Evolutionary conservation across 2,797 vertebrate genomes (phyloP).

Genomic region (Calcarius lapponicus): DNA sequence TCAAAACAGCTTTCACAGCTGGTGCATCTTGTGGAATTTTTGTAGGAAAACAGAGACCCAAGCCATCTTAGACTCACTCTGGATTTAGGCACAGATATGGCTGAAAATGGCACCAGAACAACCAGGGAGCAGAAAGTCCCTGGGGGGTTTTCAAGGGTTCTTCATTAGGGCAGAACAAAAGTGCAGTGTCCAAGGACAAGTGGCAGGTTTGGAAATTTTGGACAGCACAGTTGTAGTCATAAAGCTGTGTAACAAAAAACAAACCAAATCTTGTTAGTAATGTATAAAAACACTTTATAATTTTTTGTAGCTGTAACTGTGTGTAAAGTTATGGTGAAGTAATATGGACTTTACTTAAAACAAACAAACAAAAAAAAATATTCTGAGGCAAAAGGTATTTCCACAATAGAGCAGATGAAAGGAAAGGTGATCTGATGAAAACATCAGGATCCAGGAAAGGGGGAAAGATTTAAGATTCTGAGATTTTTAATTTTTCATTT

Average conservation of each 20-base stretch:
- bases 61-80: neutral
- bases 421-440: neutral
- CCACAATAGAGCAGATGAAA: neutral
- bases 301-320: neutral
- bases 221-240: neutral
- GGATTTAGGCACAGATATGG: neutral
- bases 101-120: neutral
- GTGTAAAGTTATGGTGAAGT: neutral
- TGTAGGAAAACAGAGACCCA: neutral
- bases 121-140: neutral
- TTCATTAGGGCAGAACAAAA: neutral
- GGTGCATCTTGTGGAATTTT: neutral
- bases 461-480: neutral
- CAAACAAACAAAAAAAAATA: neutral
- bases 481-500: constrained; percentile 2
- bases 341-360: neutral
- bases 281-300: neutral
- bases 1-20: neutral
- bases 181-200: neutral
- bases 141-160: neutral
- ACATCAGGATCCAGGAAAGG: neutral
- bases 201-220: neutral
- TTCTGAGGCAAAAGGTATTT: neutral
- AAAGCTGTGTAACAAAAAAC: neutral
- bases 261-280: neutral